Evolutionary conservation across 2,113 vertebrate genomes (phyloP).

Genomic region (Microcebus murinus): DNA sequence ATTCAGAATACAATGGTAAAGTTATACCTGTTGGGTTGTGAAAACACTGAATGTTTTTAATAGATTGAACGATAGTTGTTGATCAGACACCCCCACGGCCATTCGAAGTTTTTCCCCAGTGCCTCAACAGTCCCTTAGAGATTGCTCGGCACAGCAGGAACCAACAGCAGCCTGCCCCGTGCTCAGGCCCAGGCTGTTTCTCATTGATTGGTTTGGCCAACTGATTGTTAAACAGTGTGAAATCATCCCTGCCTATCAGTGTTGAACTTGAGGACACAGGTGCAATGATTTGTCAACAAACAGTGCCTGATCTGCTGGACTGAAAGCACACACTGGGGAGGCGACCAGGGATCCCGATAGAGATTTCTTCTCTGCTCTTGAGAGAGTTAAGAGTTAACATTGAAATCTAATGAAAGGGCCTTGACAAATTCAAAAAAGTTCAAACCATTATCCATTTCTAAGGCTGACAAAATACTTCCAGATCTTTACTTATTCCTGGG

Average conservation of each 20-base stretch:
- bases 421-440: neutral
- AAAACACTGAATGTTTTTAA: neutral
- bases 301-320: neutral
- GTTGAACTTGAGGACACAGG: neutral
- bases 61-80: neutral
- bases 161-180: accelerated
- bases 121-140: neutral
- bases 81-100: neutral
- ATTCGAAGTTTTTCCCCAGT: neutral
- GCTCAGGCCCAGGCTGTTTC: neutral
- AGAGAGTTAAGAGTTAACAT: neutral
- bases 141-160: neutral
- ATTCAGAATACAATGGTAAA: neutral
- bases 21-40: neutral
- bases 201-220: neutral
- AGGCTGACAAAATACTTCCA: neutral
- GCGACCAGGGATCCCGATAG: neutral
- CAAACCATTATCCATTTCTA: neutral
- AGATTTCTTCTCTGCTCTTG: neutral
- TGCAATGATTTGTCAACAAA: neutral
- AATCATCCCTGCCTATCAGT: neutral
- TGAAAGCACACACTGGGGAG: neutral
- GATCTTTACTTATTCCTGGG: neutral
- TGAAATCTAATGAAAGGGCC: neutral
- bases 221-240: neutral